Evolutionary conservation across 2,888 invertebrate genomes (phyloP).

Genomic region (Pantelozetes paolii): DNA sequence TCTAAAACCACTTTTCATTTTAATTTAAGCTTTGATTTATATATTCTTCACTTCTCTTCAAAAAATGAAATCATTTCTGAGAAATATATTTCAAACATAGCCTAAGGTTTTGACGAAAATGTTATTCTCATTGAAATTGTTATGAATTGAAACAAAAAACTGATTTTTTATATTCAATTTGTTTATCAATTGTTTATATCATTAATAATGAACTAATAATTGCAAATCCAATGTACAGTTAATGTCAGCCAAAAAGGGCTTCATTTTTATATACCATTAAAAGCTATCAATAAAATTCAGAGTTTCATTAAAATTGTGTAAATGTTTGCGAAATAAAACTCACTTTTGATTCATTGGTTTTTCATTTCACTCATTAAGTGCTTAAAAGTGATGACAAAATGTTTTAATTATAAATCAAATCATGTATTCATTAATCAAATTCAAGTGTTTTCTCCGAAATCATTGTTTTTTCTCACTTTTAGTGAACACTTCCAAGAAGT

Average conservation of each 20-base stretch:
- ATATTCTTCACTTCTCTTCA: too few species aligned
- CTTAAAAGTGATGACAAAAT: too few species aligned
- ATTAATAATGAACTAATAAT: neutral
- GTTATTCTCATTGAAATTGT: neutral
- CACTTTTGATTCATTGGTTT: too few species aligned
- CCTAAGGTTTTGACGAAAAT: too few species aligned
- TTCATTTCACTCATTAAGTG: too few species aligned
- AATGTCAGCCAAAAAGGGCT: neutral
- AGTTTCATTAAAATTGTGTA: too few species aligned
- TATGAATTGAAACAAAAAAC: neutral
- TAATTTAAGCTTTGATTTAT: neutral
- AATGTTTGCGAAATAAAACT: too few species aligned
- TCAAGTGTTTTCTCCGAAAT: too few species aligned
- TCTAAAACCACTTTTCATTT: neutral
- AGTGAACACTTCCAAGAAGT: constrained; percentile 3
- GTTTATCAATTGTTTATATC: neutral
- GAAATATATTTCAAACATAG: too few species aligned
- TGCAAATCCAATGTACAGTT: neutral
- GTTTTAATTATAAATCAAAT: neutral
- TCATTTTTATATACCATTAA: neutral
- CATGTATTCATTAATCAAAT: neutral
- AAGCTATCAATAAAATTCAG: too few species aligned
- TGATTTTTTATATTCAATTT: neutral
- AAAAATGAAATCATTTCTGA: too few species aligned
- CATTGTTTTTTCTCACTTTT: neutral